Conservation (phyloP, 2,113 vertebrate genomes). For the Ammodytes marinus region DNA sequence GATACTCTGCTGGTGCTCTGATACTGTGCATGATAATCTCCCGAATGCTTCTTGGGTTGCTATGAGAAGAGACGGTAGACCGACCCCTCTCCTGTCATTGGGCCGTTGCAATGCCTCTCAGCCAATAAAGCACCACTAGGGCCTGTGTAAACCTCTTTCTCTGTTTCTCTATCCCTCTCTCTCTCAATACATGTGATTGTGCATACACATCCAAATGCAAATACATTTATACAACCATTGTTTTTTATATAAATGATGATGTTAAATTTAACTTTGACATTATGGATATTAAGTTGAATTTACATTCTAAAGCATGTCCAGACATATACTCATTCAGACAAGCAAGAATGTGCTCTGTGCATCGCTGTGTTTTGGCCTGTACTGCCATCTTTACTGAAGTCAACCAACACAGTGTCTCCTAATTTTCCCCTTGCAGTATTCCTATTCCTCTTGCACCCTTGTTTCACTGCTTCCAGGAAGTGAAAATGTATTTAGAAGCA, state of each 20-base stretch:
- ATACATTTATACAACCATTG: not conserved
- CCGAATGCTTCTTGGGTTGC: constrained; percentile 69
- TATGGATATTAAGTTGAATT: not conserved
- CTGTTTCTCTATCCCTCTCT: constrained; percentile 12
- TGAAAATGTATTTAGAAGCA: not conserved
- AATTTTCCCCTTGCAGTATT: not conserved
- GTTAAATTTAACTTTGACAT: constrained; percentile 1
- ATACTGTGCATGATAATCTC: constrained; percentile 41
- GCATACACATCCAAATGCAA: not conserved
- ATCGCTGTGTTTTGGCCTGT: constrained; percentile 1
- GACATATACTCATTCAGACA: not conserved
- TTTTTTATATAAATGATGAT: not conserved
- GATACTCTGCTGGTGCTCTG: constrained; percentile 15
- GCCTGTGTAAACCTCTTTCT: constrained; percentile 32
- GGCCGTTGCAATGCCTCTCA: constrained; percentile 35
- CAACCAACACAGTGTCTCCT: not conserved
- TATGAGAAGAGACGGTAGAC: constrained; percentile 72
- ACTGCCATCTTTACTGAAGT: constrained; percentile 15
- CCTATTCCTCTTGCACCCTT: constrained; percentile 5
- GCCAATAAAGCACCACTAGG: constrained; percentile 67
- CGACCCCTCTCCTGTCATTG: constrained; percentile 65
- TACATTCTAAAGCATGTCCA: not conserved
- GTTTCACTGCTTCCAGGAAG: not conserved
- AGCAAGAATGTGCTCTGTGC: not conserved
- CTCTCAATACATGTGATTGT: constrained; percentile 4